phyloP scores from a whole-genome alignment of 2,888 invertebrate species.

The Unio pictorum region DNA sequence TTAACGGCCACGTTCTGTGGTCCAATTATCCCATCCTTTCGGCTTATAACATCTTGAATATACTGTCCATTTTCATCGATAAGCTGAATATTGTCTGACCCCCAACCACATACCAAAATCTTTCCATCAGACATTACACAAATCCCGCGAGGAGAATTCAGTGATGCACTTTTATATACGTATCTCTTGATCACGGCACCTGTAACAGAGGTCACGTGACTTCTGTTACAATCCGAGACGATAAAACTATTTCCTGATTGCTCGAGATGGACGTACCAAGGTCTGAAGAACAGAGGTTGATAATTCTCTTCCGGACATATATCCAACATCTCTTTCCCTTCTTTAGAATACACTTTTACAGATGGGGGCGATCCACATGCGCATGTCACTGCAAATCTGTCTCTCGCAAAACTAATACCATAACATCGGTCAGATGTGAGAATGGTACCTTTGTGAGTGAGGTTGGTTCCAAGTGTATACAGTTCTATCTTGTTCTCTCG shows the following conservation, averaged over 20 bases:
- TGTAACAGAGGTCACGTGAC: conserved; percentile 35
- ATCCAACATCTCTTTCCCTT: conserved; percentile 28
- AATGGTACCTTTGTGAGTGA: conserved; percentile 19
- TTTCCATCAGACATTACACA: conserved; percentile 26
- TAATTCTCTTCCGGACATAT: conserved; percentile 31
- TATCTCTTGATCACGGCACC: conserved; percentile 28
- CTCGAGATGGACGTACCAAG: conserved; percentile 40
- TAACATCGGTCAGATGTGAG: conserved; percentile 31
- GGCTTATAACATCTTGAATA: conserved; percentile 24
- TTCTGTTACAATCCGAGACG: conserved; percentile 35
- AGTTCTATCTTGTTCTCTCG: conserved; percentile 34
- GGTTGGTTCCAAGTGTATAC: conserved; percentile 15
- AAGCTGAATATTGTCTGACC: conserved; percentile 41
- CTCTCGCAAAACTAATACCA: conserved; percentile 32
- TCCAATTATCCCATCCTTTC: conserved; percentile 38
- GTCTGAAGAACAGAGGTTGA: conserved; percentile 39
- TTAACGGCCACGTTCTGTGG: conserved; percentile 38
- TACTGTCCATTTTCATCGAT: conserved; percentile 28
- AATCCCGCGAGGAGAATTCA: conserved; percentile 43
- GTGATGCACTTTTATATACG: conserved; percentile 21
- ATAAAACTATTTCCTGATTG: conserved; percentile 20
- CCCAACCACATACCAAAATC: conserved; percentile 38
- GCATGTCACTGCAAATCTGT: conserved; percentile 33
- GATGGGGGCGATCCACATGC: conserved; percentile 30
- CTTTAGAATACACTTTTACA: conserved; percentile 23